Conservation (phyloP, 2,888 invertebrate genomes). For the Meta bourneti region DNA sequence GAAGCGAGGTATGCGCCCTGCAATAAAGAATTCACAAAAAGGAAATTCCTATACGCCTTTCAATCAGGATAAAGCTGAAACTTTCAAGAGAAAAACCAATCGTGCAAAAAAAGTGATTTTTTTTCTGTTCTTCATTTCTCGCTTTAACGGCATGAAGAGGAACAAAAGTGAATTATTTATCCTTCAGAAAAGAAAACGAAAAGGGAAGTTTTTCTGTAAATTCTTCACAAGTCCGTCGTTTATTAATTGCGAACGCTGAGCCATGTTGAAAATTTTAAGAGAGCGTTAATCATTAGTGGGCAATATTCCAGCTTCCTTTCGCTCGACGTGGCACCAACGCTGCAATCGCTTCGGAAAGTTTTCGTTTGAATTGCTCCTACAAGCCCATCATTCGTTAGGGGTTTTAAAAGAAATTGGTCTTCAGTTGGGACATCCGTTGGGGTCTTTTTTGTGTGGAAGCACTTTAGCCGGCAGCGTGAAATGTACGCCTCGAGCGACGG, state of each 20-base stretch:
- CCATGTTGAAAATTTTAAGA: slow-evolving; percentile 39
- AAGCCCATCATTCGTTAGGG: background rate
- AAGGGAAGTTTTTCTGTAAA: background rate
- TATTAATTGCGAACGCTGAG: slow-evolving; percentile 36
- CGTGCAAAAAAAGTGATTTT: background rate
- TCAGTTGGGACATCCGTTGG: background rate
- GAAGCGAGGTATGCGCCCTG: background rate
- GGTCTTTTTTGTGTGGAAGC: background rate
- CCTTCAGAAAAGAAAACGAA: background rate
- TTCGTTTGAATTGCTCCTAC: background rate
- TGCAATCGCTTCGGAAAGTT: background rate
- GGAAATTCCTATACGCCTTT: background rate
- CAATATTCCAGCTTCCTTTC: slow-evolving; percentile 30
- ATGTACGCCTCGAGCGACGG: background rate
- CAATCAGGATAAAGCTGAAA: background rate
- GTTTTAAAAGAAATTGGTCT: background rate
- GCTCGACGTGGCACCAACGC: background rate
- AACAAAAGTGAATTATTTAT: slow-evolving; percentile 19
- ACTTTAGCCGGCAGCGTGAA: background rate
- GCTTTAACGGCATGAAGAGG: background rate
- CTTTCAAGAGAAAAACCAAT: background rate
- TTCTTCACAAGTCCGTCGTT: slow-evolving; percentile 12
- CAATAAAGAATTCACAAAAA: background rate
- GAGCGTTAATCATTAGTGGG: slow-evolving; percentile 24
- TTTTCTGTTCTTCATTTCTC: background rate